Percentiles rank a stretch among this genome's conserved stretches.
Conservation (phyloP, 2,797 vertebrate genomes). For the Gymnopithys bicolor region DNA sequence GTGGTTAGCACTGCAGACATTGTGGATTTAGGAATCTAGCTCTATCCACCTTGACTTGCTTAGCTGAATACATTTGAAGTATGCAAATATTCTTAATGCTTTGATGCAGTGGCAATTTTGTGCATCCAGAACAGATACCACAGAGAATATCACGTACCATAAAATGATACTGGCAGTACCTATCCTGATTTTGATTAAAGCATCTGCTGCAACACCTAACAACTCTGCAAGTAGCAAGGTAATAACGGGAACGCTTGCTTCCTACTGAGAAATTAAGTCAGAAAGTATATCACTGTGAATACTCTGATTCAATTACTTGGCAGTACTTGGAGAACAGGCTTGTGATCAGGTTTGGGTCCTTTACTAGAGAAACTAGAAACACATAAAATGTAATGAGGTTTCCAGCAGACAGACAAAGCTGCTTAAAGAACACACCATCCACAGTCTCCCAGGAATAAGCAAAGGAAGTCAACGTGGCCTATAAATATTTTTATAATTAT, state of each 20-base stretch:
- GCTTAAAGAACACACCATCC: not conserved
- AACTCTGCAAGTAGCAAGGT: slow-evolving; percentile 70
- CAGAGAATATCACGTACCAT: not conserved
- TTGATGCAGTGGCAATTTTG: not conserved
- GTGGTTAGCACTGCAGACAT: not conserved
- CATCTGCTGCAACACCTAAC: slow-evolving; percentile 79
- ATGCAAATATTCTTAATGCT: not conserved
- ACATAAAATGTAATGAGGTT: not conserved
- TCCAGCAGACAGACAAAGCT: not conserved
- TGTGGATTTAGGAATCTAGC: not conserved
- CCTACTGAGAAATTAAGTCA: not conserved
- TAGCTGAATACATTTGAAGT: not conserved
- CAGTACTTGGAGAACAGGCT: not conserved
- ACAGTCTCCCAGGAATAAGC: not conserved
- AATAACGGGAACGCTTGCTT: not conserved
- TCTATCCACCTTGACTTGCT: not conserved
- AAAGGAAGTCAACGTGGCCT: not conserved
- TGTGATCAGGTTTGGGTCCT: not conserved
- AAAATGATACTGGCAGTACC: slow-evolving; percentile 75
- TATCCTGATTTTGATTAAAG: slow-evolving; percentile 80
- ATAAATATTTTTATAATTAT: slow-evolving; percentile 17
- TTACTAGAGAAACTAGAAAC: not conserved
- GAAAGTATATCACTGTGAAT: not conserved
- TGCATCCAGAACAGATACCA: not conserved
- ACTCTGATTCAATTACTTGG: not conserved